phyloP scores from a whole-genome alignment of 2,113 vertebrate genomes.

The Microcebus griseorufus region DNA sequence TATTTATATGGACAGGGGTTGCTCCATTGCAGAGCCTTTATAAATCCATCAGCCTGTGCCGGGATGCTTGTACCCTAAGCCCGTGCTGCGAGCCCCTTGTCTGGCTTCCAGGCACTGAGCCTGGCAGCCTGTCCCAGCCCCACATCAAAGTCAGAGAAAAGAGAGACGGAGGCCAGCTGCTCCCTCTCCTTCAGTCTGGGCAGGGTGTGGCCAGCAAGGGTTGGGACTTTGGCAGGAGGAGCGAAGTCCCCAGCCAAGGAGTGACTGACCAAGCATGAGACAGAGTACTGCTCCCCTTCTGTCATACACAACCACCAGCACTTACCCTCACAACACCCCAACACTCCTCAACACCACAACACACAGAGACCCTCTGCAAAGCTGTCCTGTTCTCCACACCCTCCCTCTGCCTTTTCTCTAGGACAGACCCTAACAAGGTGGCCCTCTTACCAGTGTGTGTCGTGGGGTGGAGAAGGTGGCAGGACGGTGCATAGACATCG shows the following conservation, averaged over 20 bases:
- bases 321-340: not conserved
- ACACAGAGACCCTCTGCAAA: not conserved
- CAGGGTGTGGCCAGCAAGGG: not conserved
- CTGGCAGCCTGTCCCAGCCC: not conserved
- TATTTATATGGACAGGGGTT: not conserved
- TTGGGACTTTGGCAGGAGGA: constrained; percentile 44
- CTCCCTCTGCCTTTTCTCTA: not conserved
- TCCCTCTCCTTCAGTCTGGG: not conserved
- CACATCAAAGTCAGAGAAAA: constrained; percentile 31
- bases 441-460: not conserved
- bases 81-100: not conserved
- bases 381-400: not conserved
- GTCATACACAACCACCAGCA: not conserved
- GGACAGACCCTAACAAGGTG: not conserved
- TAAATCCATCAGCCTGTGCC: not conserved
- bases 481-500: not conserved
- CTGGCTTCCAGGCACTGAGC: constrained; percentile 19
- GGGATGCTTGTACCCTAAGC: not conserved
- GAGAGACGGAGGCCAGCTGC: not conserved
- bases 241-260: constrained; percentile 22
- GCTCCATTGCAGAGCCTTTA: not conserved
- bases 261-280: not conserved
- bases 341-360: not conserved
- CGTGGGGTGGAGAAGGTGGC: not conserved
- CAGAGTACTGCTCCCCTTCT: not conserved